Conservation (phyloP, 2,888 invertebrate species). For the Pseudolycoriella hygida region DNA sequence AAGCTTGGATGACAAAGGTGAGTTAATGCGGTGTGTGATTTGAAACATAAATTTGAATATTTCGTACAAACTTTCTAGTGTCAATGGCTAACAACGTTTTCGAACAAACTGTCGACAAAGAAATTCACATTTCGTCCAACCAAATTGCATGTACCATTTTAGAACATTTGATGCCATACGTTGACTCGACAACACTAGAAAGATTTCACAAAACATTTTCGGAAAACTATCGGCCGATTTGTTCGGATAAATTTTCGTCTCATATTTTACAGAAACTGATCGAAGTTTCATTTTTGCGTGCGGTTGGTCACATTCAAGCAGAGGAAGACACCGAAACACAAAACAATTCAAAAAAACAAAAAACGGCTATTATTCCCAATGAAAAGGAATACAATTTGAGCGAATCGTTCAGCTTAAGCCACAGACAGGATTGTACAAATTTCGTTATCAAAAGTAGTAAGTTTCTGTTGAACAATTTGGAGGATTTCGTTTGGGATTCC, state of each 20-base stretch:
- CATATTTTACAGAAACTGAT: slow-evolving; percentile 57
- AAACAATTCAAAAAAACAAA: slow-evolving; percentile 19
- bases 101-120: slow-evolving; percentile 48
- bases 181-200: slow-evolving; percentile 41
- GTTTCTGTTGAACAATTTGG: slow-evolving; percentile 66
- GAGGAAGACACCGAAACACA: slow-evolving; percentile 16
- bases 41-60: background rate
- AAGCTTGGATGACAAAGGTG: slow-evolving; percentile 53
- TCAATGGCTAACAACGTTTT: slow-evolving; percentile 55
- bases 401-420: slow-evolving; percentile 28
- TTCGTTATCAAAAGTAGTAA: slow-evolving; percentile 54
- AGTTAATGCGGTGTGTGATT: slow-evolving; percentile 13
- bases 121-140: slow-evolving; percentile 56
- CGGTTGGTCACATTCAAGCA: slow-evolving; percentile 12
- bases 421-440: slow-evolving; percentile 37
- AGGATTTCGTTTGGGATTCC: slow-evolving; percentile 63
- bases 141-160: slow-evolving; percentile 64
- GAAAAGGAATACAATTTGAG: slow-evolving; percentile 22
- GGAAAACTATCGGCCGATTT: slow-evolving; percentile 47
- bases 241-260: slow-evolving; percentile 59
- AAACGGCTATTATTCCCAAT: slow-evolving; percentile 13
- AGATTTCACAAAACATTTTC: slow-evolving; percentile 43
- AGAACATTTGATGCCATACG: slow-evolving; percentile 54
- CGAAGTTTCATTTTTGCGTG: slow-evolving; percentile 23
- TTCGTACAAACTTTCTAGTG: slow-evolving; percentile 13